These are phyloP conservation scores for Leuciscus idus DNA, from an alignment of 2,113 vertebrate genomes.

Conservation along the genomic window DNA sequence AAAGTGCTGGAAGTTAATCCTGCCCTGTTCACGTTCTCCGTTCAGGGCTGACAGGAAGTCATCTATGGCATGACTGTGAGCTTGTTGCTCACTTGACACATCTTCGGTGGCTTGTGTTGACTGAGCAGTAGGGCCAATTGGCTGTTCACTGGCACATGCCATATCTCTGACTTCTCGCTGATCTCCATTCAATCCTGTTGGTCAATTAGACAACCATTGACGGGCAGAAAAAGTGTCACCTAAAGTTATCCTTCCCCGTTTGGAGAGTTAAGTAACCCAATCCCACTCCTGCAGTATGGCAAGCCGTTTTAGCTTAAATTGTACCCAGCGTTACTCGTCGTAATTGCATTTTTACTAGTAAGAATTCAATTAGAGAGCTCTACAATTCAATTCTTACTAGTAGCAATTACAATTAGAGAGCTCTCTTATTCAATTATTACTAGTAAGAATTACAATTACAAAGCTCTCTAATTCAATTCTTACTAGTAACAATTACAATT, in stretches of 20 bases:
- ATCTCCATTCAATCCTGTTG: slow-evolving; percentile 19
- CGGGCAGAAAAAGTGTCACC: neutral
- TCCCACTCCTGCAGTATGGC: too few species aligned
- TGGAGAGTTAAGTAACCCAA: neutral
- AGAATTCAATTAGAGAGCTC: too few species aligned
- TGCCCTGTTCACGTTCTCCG: slow-evolving; percentile 38
- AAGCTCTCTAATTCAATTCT: too few species aligned
- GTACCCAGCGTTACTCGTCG: too few species aligned
- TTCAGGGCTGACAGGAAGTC: slow-evolving; percentile 61
- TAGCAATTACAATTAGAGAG: too few species aligned
- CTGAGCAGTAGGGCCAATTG: neutral
- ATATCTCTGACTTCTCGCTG: neutral
- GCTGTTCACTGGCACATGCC: slow-evolving; percentile 2
- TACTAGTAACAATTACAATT: too few species aligned
- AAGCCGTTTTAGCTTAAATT: too few species aligned
- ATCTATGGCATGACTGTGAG: slow-evolving; percentile 36
- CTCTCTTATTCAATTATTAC: too few species aligned
- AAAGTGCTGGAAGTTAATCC: slow-evolving; percentile 58
- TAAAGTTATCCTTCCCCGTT: neutral
- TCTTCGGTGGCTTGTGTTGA: neutral
- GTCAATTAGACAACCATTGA: neutral
- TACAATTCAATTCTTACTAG: too few species aligned
- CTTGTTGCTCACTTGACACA: slow-evolving; percentile 39
- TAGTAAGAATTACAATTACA: too few species aligned
- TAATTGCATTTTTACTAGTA: too few species aligned